Evolutionary conservation across 1,140 invertebrate genomes (phyloP).

Genomic region (Micrasema longulum): DNA sequence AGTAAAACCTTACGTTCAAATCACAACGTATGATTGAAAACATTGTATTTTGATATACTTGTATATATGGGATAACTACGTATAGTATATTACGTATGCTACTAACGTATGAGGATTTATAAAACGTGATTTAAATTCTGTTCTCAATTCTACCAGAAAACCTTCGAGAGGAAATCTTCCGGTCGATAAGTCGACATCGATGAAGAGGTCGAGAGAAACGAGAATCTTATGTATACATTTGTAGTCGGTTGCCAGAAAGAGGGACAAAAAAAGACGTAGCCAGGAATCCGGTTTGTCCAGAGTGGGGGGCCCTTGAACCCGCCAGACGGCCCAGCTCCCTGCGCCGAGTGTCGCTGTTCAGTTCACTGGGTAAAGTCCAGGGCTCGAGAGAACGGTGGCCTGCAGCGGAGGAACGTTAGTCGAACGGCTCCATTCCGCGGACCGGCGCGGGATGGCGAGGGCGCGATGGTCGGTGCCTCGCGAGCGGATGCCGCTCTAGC

Average conservation of each 20-base stretch:
- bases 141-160: not conserved
- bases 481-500: not conserved
- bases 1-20: no score
- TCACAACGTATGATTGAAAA: no score
- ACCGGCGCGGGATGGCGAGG: no score
- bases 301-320: slow-evolving; percentile 40
- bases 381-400: not conserved
- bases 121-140: not conserved
- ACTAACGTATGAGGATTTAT: no score
- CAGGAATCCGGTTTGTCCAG: slow-evolving; percentile 53
- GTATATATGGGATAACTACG: no score
- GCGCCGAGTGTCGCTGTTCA: not conserved
- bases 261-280: slow-evolving; percentile 45
- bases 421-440: no score
- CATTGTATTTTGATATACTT: no score
- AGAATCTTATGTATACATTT: slow-evolving; percentile 18
- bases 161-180: slow-evolving; percentile 21
- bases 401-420: not conserved
- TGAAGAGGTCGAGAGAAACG: slow-evolving; percentile 19
- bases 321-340: not conserved
- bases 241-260: slow-evolving; percentile 28
- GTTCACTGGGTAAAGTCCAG: slow-evolving; percentile 36
- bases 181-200: not conserved
- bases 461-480: not conserved
- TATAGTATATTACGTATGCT: no score